Base-by-base conservation (phyloP, 2,888 invertebrate species). In the Cataglyphis altisquamis region DNA sequence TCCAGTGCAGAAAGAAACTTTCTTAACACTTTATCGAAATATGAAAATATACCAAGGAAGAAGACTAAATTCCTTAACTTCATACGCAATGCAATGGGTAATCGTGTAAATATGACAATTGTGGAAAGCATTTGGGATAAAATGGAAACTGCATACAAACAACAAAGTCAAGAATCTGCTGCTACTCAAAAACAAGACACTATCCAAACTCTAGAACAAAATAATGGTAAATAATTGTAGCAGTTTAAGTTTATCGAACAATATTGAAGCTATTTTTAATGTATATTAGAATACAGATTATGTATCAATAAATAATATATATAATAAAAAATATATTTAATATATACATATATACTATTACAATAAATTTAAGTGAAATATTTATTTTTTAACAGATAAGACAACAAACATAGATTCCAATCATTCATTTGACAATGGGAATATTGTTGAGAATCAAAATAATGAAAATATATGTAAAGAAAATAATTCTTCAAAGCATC, bases 31-130 rank as follows among this genome's bases (percentile, higher is more conserved):
- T 96, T 98, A 70, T 96, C 97, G 75, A 96, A 96, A 74, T 96
- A 96, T 92, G 97, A 97, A 60, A 98, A 98, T 93, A 97, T 98
- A 89, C 98, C 98, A 5, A 96, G 98, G 32, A 98, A 98, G 94
- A 97, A 97, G 94, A 95, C 96, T 0, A 98, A 98, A 93, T 98
- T 98, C 93, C 94, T 97, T 90, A 98, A 98, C 94, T 98, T 97
- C 94, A 96, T 97, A 0, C 96, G 95, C 91, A 97, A 96, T 95
- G 84, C 89, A 6, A 96, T 96, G 92, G 96, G 96, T 52, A 95
- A 96, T 90, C 95, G 95, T 93, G 95, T 96, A 60, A 96, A 96
- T 89, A 94, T 94, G 70, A 93, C 94, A 63, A 96, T 97, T 75
- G 96, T 97, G 73, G 97, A 97, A 88, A 96, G 96, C 83, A 96